These are phyloP conservation scores for Thrips palmi DNA, from an alignment of 1,140 invertebrate genomes.

Conservation along the genomic window DNA sequence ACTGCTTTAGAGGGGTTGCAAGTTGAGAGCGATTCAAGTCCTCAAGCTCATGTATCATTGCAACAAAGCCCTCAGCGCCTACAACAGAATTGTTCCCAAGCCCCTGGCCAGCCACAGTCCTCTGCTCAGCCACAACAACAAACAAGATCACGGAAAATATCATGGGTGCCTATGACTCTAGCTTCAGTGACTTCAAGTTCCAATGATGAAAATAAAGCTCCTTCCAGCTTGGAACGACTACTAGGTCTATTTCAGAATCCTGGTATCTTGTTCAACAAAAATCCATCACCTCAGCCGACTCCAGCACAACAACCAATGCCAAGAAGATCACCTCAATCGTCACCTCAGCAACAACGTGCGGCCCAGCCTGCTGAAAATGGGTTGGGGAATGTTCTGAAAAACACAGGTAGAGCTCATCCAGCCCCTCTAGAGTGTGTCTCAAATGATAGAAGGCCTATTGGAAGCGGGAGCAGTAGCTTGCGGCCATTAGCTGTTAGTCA, in stretches of 20 bases:
- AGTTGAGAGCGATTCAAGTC: not conserved
- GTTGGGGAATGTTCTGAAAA: too few species aligned
- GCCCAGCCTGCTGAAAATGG: too few species aligned
- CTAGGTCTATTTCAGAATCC: slow-evolving; percentile 18
- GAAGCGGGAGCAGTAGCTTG: too few species aligned
- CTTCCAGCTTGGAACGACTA: slow-evolving; percentile 17
- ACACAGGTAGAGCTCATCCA: too few species aligned
- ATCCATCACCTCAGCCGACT: too few species aligned
- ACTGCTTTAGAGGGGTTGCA: too few species aligned
- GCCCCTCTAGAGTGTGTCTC: too few species aligned
- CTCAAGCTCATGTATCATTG: not conserved
- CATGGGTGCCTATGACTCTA: slow-evolving; percentile 12
- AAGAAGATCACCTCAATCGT: too few species aligned
- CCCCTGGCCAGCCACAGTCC: slow-evolving; percentile 1
- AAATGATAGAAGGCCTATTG: too few species aligned
- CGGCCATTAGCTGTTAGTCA: too few species aligned
- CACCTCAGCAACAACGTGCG: too few species aligned
- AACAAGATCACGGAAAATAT: slow-evolving; percentile 13
- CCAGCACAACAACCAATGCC: too few species aligned
- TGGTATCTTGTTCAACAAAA: slow-evolving; percentile 19
- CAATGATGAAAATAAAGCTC: slow-evolving; percentile 11
- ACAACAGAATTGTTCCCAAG: not conserved
- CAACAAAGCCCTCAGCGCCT: not conserved
- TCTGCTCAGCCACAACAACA: slow-evolving; percentile 2
- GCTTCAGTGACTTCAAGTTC: slow-evolving; percentile 5